These are phyloP conservation scores for Parotia lawesii DNA, from an alignment of 2,113 vertebrate genomes.

Conservation along the genomic window DNA sequence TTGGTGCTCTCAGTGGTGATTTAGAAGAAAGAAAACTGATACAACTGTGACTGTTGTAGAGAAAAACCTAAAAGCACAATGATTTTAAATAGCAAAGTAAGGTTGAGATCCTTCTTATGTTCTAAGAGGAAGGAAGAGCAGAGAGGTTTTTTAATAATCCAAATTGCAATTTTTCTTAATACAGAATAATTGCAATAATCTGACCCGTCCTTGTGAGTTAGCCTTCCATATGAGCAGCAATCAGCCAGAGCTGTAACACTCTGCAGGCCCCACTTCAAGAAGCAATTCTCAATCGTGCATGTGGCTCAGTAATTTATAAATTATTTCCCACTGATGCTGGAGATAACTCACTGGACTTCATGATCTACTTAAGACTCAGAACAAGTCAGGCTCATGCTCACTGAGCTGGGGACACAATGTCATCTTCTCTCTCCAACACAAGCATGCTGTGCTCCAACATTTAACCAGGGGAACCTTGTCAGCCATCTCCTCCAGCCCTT, in stretches of 20 bases:
- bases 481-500: neutral
- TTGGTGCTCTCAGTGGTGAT: neutral
- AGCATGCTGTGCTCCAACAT: neutral
- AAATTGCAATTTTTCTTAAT: slow-evolving; percentile 24
- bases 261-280: neutral
- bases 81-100: slow-evolving; percentile 38
- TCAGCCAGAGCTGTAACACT: neutral
- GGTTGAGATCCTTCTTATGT: neutral
- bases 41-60: neutral
- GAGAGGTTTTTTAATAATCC: slow-evolving; percentile 25
- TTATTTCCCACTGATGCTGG: neutral
- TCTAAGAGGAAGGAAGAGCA: slow-evolving; percentile 31
- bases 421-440: neutral
- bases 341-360: neutral
- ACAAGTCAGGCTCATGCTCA: neutral
- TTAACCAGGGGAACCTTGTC: neutral
- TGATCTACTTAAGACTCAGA: neutral
- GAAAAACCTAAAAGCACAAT: slow-evolving; percentile 41
- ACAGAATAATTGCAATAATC: neutral
- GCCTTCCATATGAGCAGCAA: neutral
- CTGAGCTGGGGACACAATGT: neutral
- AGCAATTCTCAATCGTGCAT: neutral
- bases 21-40: neutral
- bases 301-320: neutral
- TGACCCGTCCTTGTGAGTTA: neutral